Percentiles rank a stretch among this genome's conserved stretches.
Conservation (phyloP, 2,113 vertebrate genomes). For the Bolborhynchus lineola region DNA sequence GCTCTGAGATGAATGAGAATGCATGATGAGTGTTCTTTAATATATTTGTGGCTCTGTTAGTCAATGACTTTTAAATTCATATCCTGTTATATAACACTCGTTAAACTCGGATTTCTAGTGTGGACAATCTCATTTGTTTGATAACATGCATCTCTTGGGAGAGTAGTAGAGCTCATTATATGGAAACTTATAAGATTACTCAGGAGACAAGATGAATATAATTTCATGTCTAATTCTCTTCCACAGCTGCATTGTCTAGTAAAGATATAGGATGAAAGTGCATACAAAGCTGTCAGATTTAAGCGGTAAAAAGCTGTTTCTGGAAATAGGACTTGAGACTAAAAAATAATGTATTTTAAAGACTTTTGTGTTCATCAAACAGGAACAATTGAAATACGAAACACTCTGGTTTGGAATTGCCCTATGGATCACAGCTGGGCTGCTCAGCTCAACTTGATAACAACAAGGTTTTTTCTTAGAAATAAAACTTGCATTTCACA, state of each 20-base stretch:
- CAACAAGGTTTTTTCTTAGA: neutral
- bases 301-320: neutral
- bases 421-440: neutral
- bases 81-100: neutral
- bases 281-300: neutral
- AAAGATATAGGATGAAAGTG: neutral
- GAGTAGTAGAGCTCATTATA: neutral
- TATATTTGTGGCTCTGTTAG: neutral
- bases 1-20: neutral
- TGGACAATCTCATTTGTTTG: neutral
- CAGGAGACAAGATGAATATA: neutral
- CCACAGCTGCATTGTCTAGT: neutral
- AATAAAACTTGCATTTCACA: neutral
- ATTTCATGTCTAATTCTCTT: neutral
- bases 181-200: neutral
- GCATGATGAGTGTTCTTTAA: neutral
- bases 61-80: neutral
- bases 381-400: neutral
- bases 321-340: neutral
- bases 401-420: neutral
- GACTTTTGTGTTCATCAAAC: neutral
- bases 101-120: neutral
- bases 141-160: neutral
- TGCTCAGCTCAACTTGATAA: neutral
- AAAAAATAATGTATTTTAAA: neutral